Evolutionary conservation across 2,113 vertebrate genomes (phyloP), one percentile per base, ranked within the genome.

Genomic region (Centropus bengalensis): DNA sequence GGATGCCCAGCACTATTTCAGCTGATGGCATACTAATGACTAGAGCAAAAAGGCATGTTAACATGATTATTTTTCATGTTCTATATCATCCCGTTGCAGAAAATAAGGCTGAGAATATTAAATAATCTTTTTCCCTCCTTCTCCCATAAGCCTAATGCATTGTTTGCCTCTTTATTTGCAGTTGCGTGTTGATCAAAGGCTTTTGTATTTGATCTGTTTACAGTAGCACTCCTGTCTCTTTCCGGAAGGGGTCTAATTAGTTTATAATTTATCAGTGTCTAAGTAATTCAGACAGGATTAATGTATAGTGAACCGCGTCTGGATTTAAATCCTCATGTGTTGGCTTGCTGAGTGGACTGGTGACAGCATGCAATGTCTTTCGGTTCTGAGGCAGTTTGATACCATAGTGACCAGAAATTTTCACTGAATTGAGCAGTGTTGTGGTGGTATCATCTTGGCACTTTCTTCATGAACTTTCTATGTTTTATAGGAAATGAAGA

Each of bases 161-260:
- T 45, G 16, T 74, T 89, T 86, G 14, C 42, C 6, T 54, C 76
- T 93, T 66, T 91, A 45, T 73, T 94, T 84, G 81, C 55, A 74
- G 42, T 68, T 93, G 12, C 1, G 1, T 84, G 77, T 83, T 70
- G 45, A 77, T 82, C 45, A 51, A 62, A 67, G 91, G 74, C 32
- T 91, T 95, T 89, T 63, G 19, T 78, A 64, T 89, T 91, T 42
- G 3, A 8, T 84, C 52, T 88, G 42, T 91, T 95, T 93, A 75
- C 47, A 63, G 28, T 36, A 78, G 62, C 42, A 44, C 60, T 93
- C 56, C 23, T 85, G 42, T 81, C 12, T 88, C 70, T 75, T 91
- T 93, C 70, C 66, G 56, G 44, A 69, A 82, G 76, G 33, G 44
- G 86, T 88, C 71, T 78, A 89, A 91, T 93, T 91, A 89, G 71